Conservation (phyloP, 2,797 vertebrate species). For the Acropternis orthonyx region DNA sequence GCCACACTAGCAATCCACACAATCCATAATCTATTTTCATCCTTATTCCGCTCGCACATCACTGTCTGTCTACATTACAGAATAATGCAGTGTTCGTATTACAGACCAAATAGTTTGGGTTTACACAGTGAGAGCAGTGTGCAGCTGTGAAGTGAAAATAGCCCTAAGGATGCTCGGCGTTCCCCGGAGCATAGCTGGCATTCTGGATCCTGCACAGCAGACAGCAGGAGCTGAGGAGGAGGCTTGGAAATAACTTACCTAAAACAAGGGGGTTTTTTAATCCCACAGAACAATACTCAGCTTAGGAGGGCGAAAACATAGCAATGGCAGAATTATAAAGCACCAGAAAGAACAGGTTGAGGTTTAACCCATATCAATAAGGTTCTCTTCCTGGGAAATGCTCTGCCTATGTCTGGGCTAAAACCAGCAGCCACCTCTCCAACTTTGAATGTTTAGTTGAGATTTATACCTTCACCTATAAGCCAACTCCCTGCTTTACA, state of each 20-base stretch:
- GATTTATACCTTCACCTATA: neutral
- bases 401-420: neutral
- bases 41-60: neutral
- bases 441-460: neutral
- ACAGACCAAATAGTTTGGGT: neutral
- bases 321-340: neutral
- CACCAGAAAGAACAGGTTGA: neutral
- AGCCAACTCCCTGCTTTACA: neutral
- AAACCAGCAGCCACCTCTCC: neutral
- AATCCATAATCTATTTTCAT: constrained; percentile 31
- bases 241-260: neutral
- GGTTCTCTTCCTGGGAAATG: neutral
- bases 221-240: neutral
- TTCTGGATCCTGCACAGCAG: neutral
- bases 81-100: neutral
- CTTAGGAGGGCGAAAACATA: neutral
- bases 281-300: neutral
- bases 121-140: neutral
- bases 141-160: constrained; percentile 61
- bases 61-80: neutral
- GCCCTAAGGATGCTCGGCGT: neutral
- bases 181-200: neutral
- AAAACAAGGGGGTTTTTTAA: accelerated
- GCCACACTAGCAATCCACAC: neutral
- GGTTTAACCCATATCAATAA: neutral